Conservation (phyloP, 1,140 invertebrate species). For the Pogonus chalceus region DNA sequence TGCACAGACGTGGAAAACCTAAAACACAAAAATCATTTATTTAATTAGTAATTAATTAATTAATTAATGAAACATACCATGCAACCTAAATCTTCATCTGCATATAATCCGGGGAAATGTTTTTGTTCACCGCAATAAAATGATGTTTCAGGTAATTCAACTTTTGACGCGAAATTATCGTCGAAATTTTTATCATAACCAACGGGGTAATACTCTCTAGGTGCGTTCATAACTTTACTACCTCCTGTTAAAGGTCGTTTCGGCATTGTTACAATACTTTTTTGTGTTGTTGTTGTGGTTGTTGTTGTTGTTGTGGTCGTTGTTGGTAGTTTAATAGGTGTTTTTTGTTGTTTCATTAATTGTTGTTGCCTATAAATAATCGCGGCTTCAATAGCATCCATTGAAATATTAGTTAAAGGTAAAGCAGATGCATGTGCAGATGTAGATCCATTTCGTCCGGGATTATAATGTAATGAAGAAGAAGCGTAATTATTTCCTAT, state of each 20-base stretch:
- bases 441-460: too few relatives aligned
- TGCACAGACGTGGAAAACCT: constrained; percentile 85
- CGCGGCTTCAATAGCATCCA: constrained; percentile 37
- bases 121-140: constrained; percentile 84
- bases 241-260: constrained; percentile 30
- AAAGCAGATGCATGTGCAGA: too few relatives aligned
- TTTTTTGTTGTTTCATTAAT: constrained; percentile 9
- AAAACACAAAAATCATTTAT: constrained; percentile 18
- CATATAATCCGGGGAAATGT: constrained; percentile 81
- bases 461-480: background rate
- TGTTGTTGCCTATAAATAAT: constrained; percentile 26
- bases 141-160: constrained; percentile 72
- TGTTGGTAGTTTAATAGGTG: background rate
- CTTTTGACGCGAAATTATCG: constrained; percentile 72
- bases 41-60: background rate
- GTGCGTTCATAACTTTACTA: constrained; percentile 79
- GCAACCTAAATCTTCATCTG: constrained; percentile 81
- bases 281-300: constrained; percentile 24
- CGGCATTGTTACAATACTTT: constrained; percentile 22
- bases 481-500: background rate
- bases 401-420: constrained; percentile 27
- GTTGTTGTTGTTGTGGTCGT: constrained; percentile 22
- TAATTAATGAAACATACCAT: constrained; percentile 53
- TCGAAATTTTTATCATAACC: constrained; percentile 81
- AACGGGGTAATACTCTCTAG: constrained; percentile 76